phyloP scores from a whole-genome alignment of 2,888 invertebrate genomes.

The Ctenicera cuprea region DNA sequence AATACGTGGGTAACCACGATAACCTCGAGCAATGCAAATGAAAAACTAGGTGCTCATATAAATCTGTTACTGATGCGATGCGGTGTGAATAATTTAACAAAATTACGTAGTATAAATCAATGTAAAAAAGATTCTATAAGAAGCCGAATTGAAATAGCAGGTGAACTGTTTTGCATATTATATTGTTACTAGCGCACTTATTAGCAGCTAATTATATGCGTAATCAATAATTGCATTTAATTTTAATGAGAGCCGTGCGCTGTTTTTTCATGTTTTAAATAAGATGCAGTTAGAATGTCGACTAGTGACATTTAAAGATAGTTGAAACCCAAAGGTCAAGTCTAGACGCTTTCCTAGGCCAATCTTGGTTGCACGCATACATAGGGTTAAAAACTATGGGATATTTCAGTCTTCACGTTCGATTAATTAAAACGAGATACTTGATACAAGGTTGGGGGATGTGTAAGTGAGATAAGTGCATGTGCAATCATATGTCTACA shows the following conservation, averaged over 20 bases:
- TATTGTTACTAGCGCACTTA: constrained; percentile 4
- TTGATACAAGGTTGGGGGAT: background rate
- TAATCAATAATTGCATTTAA: constrained; percentile 39
- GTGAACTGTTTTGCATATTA: background rate
- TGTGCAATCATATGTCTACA: constrained; percentile 34
- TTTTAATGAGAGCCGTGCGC: constrained; percentile 24
- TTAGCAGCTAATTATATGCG: constrained; percentile 32
- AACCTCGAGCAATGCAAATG: constrained; percentile 21
- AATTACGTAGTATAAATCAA: constrained; percentile 1
- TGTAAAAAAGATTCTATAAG: background rate
- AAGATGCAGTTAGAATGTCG: constrained; percentile 67
- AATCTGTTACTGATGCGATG: constrained; percentile 14
- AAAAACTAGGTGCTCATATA: constrained; percentile 8
- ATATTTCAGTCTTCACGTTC: constrained; percentile 30
- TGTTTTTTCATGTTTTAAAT: constrained; percentile 50
- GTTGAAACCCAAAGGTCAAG: constrained; percentile 58
- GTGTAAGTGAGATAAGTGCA: constrained; percentile 44
- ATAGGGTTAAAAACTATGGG: constrained; percentile 47
- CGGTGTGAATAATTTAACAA: constrained; percentile 3
- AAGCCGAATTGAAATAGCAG: background rate
- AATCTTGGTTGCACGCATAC: constrained; percentile 53
- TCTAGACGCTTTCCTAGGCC: constrained; percentile 61
- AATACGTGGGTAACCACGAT: background rate
- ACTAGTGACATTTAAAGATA: constrained; percentile 69
- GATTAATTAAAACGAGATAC: constrained; percentile 19